A percentile compares a stretch with the other conserved stretches of the same genome.
Conservation (phyloP, 2,797 vertebrate species). For the Buphagus erythrorhynchus region DNA sequence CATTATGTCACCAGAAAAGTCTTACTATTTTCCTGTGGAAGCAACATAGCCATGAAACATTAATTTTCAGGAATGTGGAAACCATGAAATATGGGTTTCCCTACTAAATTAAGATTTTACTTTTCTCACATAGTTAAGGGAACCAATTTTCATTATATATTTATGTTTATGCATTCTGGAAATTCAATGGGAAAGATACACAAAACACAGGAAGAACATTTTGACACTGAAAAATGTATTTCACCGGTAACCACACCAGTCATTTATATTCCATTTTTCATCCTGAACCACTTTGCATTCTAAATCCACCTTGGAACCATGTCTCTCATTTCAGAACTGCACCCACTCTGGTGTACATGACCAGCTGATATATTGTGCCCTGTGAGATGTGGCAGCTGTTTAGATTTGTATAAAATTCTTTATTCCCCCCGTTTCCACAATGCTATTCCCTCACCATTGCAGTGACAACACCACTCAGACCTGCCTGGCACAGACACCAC, state of each 20-base stretch:
- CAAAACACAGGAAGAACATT: background rate
- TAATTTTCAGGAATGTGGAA: conserved; percentile 40
- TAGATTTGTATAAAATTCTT: background rate
- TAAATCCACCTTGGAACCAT: background rate
- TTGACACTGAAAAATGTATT: conserved; percentile 7
- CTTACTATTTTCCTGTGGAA: conserved; percentile 48
- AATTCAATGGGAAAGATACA: background rate
- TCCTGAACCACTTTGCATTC: background rate
- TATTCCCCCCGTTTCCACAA: background rate
- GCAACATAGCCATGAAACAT: conserved; percentile 36
- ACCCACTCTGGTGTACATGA: background rate
- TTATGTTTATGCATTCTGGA: background rate
- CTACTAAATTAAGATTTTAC: conserved; percentile 33
- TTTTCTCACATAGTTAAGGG: background rate
- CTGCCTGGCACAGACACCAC: background rate
- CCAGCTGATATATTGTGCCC: background rate
- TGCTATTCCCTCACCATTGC: background rate
- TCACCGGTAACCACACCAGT: background rate
- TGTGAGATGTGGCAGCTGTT: background rate
- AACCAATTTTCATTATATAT: background rate
- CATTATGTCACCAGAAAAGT: conserved; percentile 49
- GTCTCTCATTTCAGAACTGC: background rate
- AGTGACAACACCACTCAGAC: background rate
- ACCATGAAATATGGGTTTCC: background rate
- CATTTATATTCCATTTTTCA: background rate